A percentile compares a stretch with the other conserved stretches of the same genome.
Conservation (phyloP, 2,113 vertebrate genomes). For the Hyperopisus bebe region DNA sequence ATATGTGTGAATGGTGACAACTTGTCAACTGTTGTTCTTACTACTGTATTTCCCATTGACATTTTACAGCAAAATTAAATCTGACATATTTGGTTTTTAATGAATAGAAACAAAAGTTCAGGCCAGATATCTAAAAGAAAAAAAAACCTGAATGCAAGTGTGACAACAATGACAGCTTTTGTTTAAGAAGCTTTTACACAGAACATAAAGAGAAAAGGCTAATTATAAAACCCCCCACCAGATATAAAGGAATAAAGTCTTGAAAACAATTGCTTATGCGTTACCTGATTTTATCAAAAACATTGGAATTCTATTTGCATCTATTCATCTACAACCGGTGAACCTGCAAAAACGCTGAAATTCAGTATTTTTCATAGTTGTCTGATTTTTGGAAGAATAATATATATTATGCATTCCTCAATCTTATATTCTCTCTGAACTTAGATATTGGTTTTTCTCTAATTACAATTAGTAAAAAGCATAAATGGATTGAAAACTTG, state of each 20-base stretch:
- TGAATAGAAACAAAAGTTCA: slow-evolving; percentile 74
- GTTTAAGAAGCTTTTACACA: slow-evolving; percentile 66
- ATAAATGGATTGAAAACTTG: neutral
- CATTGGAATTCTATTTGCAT: slow-evolving; percentile 75
- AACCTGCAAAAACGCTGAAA: slow-evolving; percentile 69
- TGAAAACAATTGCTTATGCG: slow-evolving; percentile 73
- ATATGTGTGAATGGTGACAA: neutral
- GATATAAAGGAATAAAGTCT: slow-evolving; percentile 53
- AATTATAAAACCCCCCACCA: slow-evolving; percentile 65
- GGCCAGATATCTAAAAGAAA: slow-evolving; percentile 62
- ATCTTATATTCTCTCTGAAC: neutral
- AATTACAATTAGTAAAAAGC: neutral
- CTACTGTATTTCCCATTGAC: slow-evolving; percentile 64
- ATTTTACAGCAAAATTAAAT: slow-evolving; percentile 67
- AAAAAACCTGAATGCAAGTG: slow-evolving; percentile 66
- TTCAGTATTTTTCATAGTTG: slow-evolving; percentile 67
- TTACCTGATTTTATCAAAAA: slow-evolving; percentile 76
- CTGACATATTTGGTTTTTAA: slow-evolving; percentile 73
- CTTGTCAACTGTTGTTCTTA: slow-evolving; percentile 58
- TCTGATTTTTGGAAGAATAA: slow-evolving; percentile 63
- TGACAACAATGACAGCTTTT: slow-evolving; percentile 64
- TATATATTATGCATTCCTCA: slow-evolving; percentile 54
- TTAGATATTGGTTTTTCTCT: neutral
- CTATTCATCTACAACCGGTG: slow-evolving; percentile 66
- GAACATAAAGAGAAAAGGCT: slow-evolving; percentile 1